These are phyloP conservation scores for Holothuria glaberrima DNA, from an alignment of 35 echinoderm and acorn worm genomes.

Conservation along the genomic window DNA sequence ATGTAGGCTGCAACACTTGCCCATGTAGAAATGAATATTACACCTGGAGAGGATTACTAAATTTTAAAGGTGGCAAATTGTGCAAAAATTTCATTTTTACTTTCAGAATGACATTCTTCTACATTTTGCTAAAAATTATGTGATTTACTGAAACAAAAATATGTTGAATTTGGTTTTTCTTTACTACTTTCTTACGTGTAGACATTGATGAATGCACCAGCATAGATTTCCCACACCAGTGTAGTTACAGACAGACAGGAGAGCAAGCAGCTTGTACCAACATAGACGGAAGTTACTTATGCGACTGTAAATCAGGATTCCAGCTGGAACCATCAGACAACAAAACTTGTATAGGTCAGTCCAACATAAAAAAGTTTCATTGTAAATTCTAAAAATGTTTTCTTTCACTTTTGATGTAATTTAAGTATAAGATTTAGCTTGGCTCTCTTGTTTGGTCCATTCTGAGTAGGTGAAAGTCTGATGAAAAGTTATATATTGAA, in stretches of 20 bases:
- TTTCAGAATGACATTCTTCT: too few relatives aligned
- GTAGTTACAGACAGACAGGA: neutral
- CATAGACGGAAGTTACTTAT: neutral
- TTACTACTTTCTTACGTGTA: neutral
- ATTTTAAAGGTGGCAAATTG: too few relatives aligned
- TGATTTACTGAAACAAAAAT: too few relatives aligned
- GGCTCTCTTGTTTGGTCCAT: too few relatives aligned
- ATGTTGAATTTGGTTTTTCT: too few relatives aligned
- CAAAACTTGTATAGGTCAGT: slow-evolving; percentile 35
- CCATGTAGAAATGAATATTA: too few relatives aligned
- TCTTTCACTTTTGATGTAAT: neutral
- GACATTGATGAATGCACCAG: slow-evolving; percentile 37
- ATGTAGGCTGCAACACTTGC: too few relatives aligned
- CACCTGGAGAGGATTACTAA: too few relatives aligned
- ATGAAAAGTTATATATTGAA: too few relatives aligned
- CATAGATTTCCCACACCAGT: neutral
- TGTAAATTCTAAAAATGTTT: neutral
- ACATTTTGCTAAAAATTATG: too few relatives aligned
- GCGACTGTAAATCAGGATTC: neutral
- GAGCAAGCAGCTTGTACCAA: neutral
- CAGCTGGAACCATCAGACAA: neutral
- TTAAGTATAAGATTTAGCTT: neutral
- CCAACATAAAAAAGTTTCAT: neutral
- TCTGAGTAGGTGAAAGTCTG: too few relatives aligned
- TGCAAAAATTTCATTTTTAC: too few relatives aligned